Percentiles rank a stretch among this genome's conserved stretches.
Conservation (phyloP, 2,888 invertebrate genomes). For the Eristalis pertinax region DNA sequence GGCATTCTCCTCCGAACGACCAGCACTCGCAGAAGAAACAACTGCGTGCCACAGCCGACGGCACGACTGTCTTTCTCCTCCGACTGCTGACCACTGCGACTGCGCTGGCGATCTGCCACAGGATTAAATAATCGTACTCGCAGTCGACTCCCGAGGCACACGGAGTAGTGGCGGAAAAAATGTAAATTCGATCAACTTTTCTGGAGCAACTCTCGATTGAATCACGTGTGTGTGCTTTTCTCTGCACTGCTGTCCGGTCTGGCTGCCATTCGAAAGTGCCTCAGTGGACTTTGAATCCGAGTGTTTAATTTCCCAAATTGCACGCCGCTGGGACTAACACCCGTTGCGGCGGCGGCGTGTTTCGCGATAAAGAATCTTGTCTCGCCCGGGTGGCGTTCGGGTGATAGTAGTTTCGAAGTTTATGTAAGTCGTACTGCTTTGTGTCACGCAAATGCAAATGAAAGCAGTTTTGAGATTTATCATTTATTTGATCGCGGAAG, state of each 20-base stretch:
- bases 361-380: conserved; percentile 56
- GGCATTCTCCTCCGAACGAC: not conserved
- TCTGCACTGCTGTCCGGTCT: conserved; percentile 26
- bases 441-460: not conserved
- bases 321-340: conserved; percentile 39
- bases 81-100: not conserved
- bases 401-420: conserved; percentile 63
- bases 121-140: not conserved
- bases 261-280: not conserved
- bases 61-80: not conserved
- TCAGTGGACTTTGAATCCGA: not conserved
- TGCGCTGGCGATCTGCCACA: not conserved
- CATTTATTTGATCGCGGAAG: not conserved
- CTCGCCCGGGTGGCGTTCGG: conserved; percentile 40
- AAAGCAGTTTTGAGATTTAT: not conserved
- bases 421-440: not conserved
- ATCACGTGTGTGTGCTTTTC: conserved; percentile 66
- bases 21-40: not conserved
- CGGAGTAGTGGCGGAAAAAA: conserved; percentile 19
- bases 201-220: conserved; percentile 71
- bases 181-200: conserved; percentile 69
- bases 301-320: conserved; percentile 64
- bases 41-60: not conserved
- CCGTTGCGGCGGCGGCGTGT: conserved; percentile 12
- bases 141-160: not conserved